These are phyloP conservation scores for Coryphaenoides rupestris DNA, from an alignment of 2,113 vertebrate genomes.

Conservation along the genomic window DNA sequence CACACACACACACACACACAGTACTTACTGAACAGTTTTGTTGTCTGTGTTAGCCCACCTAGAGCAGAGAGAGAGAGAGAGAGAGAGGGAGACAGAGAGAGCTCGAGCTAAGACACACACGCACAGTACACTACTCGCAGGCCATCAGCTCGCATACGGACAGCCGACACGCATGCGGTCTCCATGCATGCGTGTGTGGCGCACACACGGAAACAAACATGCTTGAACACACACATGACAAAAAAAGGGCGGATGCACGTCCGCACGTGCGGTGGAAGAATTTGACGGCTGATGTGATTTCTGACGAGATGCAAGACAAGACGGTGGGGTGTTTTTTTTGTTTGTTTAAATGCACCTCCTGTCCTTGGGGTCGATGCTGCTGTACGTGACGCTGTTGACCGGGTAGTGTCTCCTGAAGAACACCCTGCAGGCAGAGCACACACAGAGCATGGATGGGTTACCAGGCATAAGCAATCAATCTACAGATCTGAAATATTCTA, in stretches of 20 bases:
- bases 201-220: not conserved
- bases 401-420: constrained; percentile 92
- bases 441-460: not conserved
- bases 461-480: not conserved
- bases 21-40: constrained; percentile 83
- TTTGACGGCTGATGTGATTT: constrained; percentile 7
- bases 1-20: constrained; percentile 36
- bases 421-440: constrained; percentile 65
- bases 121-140: constrained; percentile 27
- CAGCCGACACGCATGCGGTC: constrained; percentile 7
- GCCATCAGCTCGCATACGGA: constrained; percentile 20
- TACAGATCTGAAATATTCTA: too few relatives aligned
- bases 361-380: constrained; percentile 86
- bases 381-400: constrained; percentile 85
- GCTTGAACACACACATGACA: not conserved
- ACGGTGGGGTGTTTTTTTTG: too few relatives aligned
- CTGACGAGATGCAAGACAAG: not conserved
- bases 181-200: too few relatives aligned
- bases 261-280: not conserved
- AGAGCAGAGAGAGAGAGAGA: constrained; percentile 55
- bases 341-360: constrained; percentile 83
- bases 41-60: constrained; percentile 88
- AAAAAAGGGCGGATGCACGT: constrained; percentile 1
- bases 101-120: constrained; percentile 12
- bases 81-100: constrained; percentile 53